Evolutionary conservation across 92 coral and sea anemone genomes (phyloP).

Genomic region (Plumapathes pennacea): DNA sequence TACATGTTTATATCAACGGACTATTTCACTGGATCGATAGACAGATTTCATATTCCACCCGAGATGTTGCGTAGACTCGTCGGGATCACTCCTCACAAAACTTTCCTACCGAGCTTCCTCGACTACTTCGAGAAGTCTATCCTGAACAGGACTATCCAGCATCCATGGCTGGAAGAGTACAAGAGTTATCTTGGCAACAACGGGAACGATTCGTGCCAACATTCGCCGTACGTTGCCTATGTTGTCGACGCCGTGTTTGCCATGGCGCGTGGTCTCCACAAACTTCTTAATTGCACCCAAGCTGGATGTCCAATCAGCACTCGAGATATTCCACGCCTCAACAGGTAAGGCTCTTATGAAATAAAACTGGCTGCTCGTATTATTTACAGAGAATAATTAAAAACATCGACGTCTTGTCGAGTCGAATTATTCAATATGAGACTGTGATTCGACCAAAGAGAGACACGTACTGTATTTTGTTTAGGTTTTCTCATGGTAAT

Average conservation of each 20-base stretch:
- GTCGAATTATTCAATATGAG: too few relatives aligned
- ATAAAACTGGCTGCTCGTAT: too few relatives aligned
- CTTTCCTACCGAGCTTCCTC: conserved; percentile 1
- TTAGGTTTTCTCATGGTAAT: too few relatives aligned
- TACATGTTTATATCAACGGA: conserved; percentile 72
- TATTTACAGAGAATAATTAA: too few relatives aligned
- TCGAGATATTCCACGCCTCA: conserved; percentile 29
- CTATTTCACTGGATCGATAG: conserved; percentile 46
- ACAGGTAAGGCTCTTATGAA: too few relatives aligned
- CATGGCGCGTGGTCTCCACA: conserved; percentile 70
- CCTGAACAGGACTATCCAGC: neutral
- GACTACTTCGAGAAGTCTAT: conserved; percentile 25
- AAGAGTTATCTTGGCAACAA: neutral
- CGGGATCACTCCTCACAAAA: conserved; percentile 63
- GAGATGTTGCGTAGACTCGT: conserved; percentile 68
- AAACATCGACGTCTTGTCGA: too few relatives aligned
- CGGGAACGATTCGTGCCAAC: neutral
- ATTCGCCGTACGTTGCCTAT: conserved; percentile 63
- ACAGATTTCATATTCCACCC: conserved; percentile 45
- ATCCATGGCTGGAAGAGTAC: conserved; percentile 52
- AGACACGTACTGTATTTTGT: too few relatives aligned
- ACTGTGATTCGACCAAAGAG: too few relatives aligned
- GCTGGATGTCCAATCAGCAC: conserved; percentile 30
- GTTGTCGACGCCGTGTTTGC: conserved; percentile 89
- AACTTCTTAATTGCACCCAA: conserved; percentile 61